Conservation (phyloP, 1,140 invertebrate genomes). For the Druon quercuslanigerum region DNA sequence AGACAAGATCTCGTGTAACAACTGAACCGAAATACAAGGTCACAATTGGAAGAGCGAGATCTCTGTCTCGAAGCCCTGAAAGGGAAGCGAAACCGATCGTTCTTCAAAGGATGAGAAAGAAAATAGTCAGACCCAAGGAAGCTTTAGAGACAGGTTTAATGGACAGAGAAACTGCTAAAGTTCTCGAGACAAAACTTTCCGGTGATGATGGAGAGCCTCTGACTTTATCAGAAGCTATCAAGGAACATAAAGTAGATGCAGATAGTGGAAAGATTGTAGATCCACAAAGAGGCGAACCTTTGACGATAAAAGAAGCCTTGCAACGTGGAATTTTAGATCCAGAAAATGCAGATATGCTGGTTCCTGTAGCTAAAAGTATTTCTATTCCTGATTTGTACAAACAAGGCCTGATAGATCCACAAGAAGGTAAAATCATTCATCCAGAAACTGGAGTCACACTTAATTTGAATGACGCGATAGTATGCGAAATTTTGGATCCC, state of each 20-base stretch:
- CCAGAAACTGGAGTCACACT: slow-evolving; percentile 89
- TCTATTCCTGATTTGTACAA: slow-evolving; percentile 87
- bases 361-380: slow-evolving; percentile 88
- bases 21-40: slow-evolving; percentile 83
- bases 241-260: slow-evolving; percentile 84
- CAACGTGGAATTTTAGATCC: slow-evolving; percentile 89
- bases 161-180: slow-evolving; percentile 83
- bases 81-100: slow-evolving; percentile 82
- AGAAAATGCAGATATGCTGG: slow-evolving; percentile 84
- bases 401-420: slow-evolving; percentile 88
- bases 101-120: slow-evolving; percentile 86
- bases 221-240: slow-evolving; percentile 85
- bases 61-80: slow-evolving; percentile 72
- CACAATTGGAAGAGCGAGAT: slow-evolving; percentile 78
- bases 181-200: slow-evolving; percentile 79
- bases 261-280: slow-evolving; percentile 88
- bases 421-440: slow-evolving; percentile 89
- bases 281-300: slow-evolving; percentile 84
- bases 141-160: slow-evolving; percentile 85
- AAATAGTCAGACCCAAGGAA: slow-evolving; percentile 82
- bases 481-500: slow-evolving; percentile 91
- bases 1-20: slow-evolving; percentile 77
- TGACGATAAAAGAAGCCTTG: slow-evolving; percentile 90
- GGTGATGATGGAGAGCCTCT: slow-evolving; percentile 56
- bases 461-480: slow-evolving; percentile 87